Conservation (phyloP, 1,140 invertebrate genomes). For the Bombus affinis region DNA sequence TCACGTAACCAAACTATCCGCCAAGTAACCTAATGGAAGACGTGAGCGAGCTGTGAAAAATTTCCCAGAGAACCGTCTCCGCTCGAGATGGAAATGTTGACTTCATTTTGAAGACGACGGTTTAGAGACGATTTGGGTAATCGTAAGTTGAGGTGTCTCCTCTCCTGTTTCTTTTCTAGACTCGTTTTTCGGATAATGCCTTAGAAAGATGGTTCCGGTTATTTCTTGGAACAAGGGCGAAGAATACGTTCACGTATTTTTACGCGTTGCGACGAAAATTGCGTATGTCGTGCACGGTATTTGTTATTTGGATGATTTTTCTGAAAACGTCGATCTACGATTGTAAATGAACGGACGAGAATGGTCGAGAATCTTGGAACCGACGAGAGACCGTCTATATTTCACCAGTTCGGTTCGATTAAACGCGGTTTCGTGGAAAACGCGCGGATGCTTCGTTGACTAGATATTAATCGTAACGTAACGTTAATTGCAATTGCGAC, state of each 20-base stretch:
- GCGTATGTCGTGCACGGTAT: too few relatives aligned
- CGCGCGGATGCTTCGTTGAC: conserved; percentile 26
- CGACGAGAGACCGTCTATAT: conserved; percentile 6
- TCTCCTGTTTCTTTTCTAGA: background rate
- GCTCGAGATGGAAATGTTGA: background rate
- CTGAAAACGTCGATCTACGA: too few relatives aligned
- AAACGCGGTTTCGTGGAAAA: conserved; percentile 35
- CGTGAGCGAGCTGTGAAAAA: conserved; percentile 24
- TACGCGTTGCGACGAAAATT: too few relatives aligned
- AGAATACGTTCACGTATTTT: too few relatives aligned
- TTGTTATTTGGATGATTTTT: too few relatives aligned
- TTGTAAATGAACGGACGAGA: background rate
- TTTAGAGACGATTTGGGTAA: background rate
- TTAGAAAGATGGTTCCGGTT: too few relatives aligned
- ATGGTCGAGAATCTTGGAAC: conserved; percentile 30
- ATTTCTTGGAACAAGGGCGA: too few relatives aligned
- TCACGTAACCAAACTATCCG: conserved; percentile 19
- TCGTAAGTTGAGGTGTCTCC: background rate
- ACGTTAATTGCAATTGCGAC: conserved; percentile 43
- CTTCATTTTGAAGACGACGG: background rate
- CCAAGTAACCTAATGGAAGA: conserved; percentile 32
- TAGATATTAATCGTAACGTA: conserved; percentile 58
- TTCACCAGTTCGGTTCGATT: conserved; percentile 22
- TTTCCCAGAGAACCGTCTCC: background rate
- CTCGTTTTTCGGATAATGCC: background rate